Conservation (phyloP, 2,797 vertebrate genomes). For the Corythornis leucogaster region DNA sequence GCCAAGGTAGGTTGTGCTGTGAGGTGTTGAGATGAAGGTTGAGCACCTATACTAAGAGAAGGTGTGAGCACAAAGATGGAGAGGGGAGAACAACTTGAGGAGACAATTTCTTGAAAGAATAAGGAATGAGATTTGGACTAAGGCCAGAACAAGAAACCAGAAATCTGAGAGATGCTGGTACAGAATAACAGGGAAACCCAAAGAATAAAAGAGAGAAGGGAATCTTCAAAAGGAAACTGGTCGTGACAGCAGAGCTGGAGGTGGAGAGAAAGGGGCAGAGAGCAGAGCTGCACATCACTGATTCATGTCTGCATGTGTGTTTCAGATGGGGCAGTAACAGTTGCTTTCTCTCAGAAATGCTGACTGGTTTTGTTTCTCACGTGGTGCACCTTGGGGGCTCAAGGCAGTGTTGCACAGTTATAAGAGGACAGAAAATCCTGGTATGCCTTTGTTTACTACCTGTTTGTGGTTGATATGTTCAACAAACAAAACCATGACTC, state of each 20-base stretch:
- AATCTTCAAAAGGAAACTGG: background rate
- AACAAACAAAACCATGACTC: background rate
- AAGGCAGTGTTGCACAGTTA: background rate
- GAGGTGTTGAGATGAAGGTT: background rate
- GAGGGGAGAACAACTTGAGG: background rate
- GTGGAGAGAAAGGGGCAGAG: background rate
- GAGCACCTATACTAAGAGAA: background rate
- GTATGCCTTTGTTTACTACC: background rate
- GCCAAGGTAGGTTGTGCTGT: background rate
- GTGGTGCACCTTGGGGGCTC: background rate
- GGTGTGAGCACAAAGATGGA: background rate
- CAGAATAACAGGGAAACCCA: background rate
- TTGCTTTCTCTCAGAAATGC: background rate
- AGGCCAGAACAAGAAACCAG: background rate
- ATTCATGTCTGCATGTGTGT: accelerated
- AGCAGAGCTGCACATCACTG: background rate
- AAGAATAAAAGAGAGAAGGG: background rate
- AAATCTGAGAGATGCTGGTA: background rate
- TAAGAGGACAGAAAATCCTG: background rate
- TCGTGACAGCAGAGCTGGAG: background rate
- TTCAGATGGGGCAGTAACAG: background rate
- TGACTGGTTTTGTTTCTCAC: background rate
- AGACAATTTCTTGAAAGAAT: background rate
- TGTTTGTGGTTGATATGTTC: background rate
- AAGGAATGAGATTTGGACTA: background rate